Percentiles rank a stretch among this genome's conserved stretches.
These are phyloP conservation scores for Ptilorrhoa leucosticta DNA, from an alignment of 2,113 vertebrate genomes.

Conservation along the genomic window DNA sequence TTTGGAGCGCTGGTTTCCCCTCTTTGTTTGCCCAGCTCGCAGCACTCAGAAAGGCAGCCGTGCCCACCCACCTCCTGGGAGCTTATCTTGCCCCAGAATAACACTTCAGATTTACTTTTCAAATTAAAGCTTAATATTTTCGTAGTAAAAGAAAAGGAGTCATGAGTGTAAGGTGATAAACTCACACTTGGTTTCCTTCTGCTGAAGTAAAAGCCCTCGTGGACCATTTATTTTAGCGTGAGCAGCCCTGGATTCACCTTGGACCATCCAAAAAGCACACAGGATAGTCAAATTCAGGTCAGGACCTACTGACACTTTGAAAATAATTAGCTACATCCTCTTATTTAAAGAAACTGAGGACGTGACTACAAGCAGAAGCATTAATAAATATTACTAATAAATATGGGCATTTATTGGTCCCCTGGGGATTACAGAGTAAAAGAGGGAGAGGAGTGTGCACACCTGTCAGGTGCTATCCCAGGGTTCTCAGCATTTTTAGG, in stretches of 20 bases:
- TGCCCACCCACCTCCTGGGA: not conserved
- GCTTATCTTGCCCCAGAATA: not conserved
- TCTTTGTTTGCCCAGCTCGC: not conserved
- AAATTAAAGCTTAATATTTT: not conserved
- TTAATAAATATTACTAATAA: not conserved
- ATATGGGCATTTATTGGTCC: not conserved
- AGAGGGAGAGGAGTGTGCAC: not conserved
- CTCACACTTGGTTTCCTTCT: not conserved
- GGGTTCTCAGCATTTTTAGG: rapidly evolving
- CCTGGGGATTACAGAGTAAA: not conserved
- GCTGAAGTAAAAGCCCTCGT: not conserved
- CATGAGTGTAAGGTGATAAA: not conserved
- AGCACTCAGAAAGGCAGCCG: not conserved
- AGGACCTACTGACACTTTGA: not conserved
- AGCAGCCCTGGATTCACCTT: not conserved
- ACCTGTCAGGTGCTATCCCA: not conserved
- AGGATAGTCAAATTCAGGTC: not conserved
- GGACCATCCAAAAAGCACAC: not conserved
- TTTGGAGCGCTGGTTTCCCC: not conserved
- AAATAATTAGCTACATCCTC: not conserved
- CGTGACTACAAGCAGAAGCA: rapidly evolving
- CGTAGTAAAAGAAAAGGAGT: not conserved
- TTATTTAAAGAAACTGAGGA: not conserved
- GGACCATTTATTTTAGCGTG: not conserved
- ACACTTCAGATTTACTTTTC: not conserved